Percentiles rank a stretch among this genome's conserved stretches.
These are phyloP conservation scores for Tetramorium bicarinatum DNA, from an alignment of 2,888 invertebrate species.

Conservation along the genomic window DNA sequence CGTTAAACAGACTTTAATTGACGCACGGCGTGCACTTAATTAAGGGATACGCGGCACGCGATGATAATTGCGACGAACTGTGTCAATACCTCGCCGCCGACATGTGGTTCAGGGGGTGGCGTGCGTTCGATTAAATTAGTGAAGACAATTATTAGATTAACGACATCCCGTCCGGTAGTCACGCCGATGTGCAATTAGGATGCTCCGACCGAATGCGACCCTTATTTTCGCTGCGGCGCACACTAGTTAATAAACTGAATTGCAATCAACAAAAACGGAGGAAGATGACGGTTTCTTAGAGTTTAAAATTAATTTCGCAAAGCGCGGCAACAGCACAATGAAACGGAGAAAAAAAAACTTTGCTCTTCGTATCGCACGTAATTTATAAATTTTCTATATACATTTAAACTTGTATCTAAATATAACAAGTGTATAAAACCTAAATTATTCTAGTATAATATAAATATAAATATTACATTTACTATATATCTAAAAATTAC, in stretches of 20 bases:
- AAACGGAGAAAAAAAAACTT: background rate
- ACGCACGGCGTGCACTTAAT: constrained; percentile 47
- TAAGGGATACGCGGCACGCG: constrained; percentile 43
- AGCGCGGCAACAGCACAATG: background rate
- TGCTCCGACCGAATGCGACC: constrained; percentile 14
- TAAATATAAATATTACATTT: background rate
- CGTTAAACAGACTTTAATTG: constrained; percentile 34
- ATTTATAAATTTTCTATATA: background rate
- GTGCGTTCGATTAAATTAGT: constrained; percentile 36
- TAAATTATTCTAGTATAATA: background rate
- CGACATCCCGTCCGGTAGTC: constrained; percentile 4
- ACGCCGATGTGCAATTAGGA: constrained; percentile 32
- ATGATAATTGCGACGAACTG: constrained; percentile 47
- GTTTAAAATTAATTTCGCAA: background rate
- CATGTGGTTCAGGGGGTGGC: constrained; percentile 10
- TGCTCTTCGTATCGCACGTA: background rate
- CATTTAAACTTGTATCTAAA: background rate
- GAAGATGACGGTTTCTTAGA: background rate
- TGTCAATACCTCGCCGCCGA: constrained; percentile 39
- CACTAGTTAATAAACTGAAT: background rate
- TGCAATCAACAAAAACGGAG: background rate
- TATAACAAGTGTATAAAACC: background rate
- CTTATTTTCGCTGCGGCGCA: background rate
- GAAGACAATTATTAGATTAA: constrained; percentile 50
- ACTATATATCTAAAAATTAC: background rate